Conservation (phyloP, 2,888 invertebrate genomes). For the Agapostemon virescens region DNA sequence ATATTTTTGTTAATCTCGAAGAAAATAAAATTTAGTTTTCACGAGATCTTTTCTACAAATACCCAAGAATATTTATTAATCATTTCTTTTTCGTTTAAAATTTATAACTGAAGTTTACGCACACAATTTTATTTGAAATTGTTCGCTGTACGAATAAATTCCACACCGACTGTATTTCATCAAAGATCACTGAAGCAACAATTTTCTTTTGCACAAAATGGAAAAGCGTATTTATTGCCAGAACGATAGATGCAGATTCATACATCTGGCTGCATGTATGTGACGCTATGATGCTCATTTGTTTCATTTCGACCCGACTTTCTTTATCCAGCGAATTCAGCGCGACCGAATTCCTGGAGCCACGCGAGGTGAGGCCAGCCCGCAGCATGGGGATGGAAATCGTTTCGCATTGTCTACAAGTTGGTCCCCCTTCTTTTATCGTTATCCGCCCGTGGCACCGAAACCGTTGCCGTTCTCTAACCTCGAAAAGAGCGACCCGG, state of each 20-base stretch:
- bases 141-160: too few species aligned
- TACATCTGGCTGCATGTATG: neutral
- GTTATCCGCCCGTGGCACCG: constrained; percentile 52
- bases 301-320: constrained; percentile 7
- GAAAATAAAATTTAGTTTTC: too few species aligned
- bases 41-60: too few species aligned
- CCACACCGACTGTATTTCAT: too few species aligned
- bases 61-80: too few species aligned
- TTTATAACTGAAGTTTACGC: too few species aligned
- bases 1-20: too few species aligned
- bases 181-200: too few species aligned
- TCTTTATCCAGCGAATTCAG: constrained; percentile 53
- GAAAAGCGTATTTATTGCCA: neutral
- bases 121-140: too few species aligned
- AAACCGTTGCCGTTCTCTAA: constrained; percentile 48
- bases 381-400: constrained; percentile 61
- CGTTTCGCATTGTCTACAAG: constrained; percentile 65
- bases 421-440: constrained; percentile 63
- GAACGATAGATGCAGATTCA: neutral
- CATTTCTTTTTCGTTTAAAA: too few species aligned
- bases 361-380: constrained; percentile 33
- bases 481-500: constrained; percentile 56
- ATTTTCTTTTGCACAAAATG: neutral
- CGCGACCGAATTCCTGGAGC: constrained; percentile 54
- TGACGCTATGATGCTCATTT: neutral